Evolutionary conservation across 2,888 invertebrate species (phyloP).

Genomic region (Diplazon laetatorius): DNA sequence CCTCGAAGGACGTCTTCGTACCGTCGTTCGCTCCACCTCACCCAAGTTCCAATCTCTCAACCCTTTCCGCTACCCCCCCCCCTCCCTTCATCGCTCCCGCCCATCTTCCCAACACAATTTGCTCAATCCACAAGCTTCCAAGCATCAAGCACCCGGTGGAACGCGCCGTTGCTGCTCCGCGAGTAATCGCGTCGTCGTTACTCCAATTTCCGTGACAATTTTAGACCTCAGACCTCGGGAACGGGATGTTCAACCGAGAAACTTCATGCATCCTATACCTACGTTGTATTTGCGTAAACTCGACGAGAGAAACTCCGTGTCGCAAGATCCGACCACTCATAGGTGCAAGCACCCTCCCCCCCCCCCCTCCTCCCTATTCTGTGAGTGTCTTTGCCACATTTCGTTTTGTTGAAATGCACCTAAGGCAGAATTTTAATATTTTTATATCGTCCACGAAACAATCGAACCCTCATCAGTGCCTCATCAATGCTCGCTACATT

Average conservation of each 20-base stretch:
- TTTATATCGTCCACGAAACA: too few relatives aligned
- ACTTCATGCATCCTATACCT: neutral
- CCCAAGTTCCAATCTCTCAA: conserved; percentile 25
- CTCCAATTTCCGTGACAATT: conserved; percentile 45
- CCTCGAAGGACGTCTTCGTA: neutral
- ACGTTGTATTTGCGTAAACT: neutral
- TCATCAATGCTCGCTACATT: too few relatives aligned
- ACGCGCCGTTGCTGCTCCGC: neutral
- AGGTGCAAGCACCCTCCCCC: too few relatives aligned
- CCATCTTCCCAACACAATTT: conserved; percentile 34
- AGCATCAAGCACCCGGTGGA: conserved; percentile 14
- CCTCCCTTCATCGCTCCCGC: conserved; percentile 3
- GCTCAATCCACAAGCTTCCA: conserved; percentile 44
- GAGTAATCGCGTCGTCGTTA: conserved; percentile 38
- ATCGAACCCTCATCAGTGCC: too few relatives aligned
- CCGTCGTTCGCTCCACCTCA: conserved; percentile 26
- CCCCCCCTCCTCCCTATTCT: neutral
- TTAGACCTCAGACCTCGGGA: neutral
- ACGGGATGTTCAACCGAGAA: neutral
- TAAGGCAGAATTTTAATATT: too few relatives aligned
- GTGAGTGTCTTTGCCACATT: neutral
- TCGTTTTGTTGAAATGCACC: neutral
- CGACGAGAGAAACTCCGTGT: neutral
- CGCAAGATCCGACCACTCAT: neutral
- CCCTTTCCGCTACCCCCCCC: conserved; percentile 15